Conservation (phyloP, 2,888 invertebrate genomes). For the Campoletis raptor region DNA sequence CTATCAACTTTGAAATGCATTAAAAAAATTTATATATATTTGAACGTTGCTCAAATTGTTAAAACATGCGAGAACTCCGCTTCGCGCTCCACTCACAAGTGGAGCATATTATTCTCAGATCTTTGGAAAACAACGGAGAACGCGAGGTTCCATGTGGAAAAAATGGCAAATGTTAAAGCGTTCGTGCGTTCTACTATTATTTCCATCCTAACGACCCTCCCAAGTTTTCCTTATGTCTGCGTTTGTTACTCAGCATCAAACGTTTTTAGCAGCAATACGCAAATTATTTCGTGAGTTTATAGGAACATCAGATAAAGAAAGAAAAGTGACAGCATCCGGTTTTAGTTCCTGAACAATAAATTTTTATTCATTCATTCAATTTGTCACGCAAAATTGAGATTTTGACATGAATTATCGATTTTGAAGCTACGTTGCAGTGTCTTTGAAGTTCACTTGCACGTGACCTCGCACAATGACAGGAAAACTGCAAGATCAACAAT, state of each 20-base stretch:
- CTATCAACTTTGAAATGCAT: not conserved
- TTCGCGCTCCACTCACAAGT: slow-evolving; percentile 62
- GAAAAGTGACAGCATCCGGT: too few relatives aligned
- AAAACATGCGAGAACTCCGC: slow-evolving; percentile 17
- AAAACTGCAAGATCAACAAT: slow-evolving; percentile 12
- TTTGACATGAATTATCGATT: too few relatives aligned
- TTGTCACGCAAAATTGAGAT: too few relatives aligned
- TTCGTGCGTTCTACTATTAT: slow-evolving; percentile 13
- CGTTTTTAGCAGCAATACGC: slow-evolving; percentile 46
- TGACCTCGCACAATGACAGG: not conserved
- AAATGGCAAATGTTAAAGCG: slow-evolving; percentile 54
- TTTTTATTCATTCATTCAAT: too few relatives aligned
- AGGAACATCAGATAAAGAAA: too few relatives aligned
- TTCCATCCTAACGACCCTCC: slow-evolving; percentile 12
- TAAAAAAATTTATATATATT: slow-evolving; percentile 2
- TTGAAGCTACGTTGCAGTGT: too few relatives aligned
- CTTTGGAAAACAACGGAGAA: slow-evolving; percentile 36
- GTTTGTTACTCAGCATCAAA: slow-evolving; percentile 42
- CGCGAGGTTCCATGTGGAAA: slow-evolving; percentile 54
- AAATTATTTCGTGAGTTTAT: slow-evolving; percentile 49
- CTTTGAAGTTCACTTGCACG: not conserved
- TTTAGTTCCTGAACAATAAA: too few relatives aligned
- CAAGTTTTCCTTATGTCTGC: not conserved
- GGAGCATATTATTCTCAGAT: slow-evolving; percentile 53
- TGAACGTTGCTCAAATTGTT: slow-evolving; percentile 11